Conservation (phyloP, 2,888 invertebrate genomes). For the Aphodius granarius region DNA sequence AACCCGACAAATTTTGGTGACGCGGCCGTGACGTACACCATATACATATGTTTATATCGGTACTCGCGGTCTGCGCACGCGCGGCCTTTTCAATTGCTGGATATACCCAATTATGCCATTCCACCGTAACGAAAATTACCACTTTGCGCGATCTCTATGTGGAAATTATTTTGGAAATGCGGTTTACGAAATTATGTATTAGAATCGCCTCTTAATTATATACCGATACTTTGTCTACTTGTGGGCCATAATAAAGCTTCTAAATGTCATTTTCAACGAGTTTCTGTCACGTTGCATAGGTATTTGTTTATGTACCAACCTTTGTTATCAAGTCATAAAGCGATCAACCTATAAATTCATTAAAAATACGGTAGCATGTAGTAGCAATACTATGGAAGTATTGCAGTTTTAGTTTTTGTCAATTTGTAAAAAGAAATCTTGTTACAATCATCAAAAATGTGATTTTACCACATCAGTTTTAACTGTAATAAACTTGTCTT, state of each 20-base stretch:
- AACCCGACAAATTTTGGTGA: slow-evolving; percentile 58
- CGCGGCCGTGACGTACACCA: slow-evolving; percentile 70
- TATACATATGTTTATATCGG: slow-evolving; percentile 44
- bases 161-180: background rate
- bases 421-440: too few species aligned
- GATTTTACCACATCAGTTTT: too few species aligned
- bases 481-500: too few species aligned
- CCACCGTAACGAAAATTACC: background rate
- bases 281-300: background rate
- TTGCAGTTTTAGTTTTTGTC: too few species aligned
- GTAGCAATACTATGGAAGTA: background rate
- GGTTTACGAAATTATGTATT: background rate
- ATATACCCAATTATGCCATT: background rate
- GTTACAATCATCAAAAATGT: too few species aligned
- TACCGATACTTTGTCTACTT: too few species aligned
- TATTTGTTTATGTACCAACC: background rate
- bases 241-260: background rate
- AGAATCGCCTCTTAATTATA: too few species aligned
- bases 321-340: background rate
- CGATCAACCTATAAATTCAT: background rate
- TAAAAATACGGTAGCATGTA: background rate
- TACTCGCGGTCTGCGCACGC: slow-evolving; percentile 18
- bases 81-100: background rate
- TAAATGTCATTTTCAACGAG: background rate
- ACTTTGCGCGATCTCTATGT: background rate